Conservation (phyloP, 2,113 vertebrate genomes). For the Ictalurus punctatus region DNA sequence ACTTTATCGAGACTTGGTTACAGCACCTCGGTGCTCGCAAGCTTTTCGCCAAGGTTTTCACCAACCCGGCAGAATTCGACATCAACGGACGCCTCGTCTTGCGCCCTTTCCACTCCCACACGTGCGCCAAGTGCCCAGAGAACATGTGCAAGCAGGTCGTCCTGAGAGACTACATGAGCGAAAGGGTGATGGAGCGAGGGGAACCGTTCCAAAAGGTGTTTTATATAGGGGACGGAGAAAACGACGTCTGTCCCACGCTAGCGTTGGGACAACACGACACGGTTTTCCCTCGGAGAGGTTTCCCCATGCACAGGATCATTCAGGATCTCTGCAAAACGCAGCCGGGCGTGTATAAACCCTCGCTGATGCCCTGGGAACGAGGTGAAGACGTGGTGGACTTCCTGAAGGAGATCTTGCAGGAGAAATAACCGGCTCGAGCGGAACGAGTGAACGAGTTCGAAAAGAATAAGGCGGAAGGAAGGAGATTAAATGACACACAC, state of each 20-base stretch:
- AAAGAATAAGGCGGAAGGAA: background rate
- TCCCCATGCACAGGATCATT: conserved; percentile 85
- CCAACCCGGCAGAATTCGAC: conserved; percentile 82
- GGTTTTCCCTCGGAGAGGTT: conserved; percentile 84
- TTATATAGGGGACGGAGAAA: conserved; percentile 91
- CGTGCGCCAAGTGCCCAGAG: conserved; percentile 82
- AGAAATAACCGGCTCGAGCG: conserved; percentile 58
- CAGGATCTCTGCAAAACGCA: conserved; percentile 72
- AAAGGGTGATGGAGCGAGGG: conserved; percentile 73
- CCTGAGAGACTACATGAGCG: conserved; percentile 79
- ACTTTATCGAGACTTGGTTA: conserved; percentile 83
- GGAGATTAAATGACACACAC: conserved; percentile 7
- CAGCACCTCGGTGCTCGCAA: conserved; percentile 67
- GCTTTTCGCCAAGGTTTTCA: conserved; percentile 86
- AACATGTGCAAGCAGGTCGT: conserved; percentile 96
- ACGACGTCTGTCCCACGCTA: conserved; percentile 86
- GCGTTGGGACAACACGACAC: conserved; percentile 77
- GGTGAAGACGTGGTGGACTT: conserved; percentile 76
- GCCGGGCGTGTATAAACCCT: conserved; percentile 70
- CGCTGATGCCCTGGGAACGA: conserved; percentile 82
- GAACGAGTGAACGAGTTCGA: background rate
- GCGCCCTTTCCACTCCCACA: conserved; percentile 86
- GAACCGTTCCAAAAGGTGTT: conserved; percentile 82
- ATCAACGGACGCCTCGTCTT: conserved; percentile 75
- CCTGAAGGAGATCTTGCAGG: conserved; percentile 78